Evolutionary conservation across 1,140 invertebrate species (phyloP).

Genomic region (Nylanderia fulva): DNA sequence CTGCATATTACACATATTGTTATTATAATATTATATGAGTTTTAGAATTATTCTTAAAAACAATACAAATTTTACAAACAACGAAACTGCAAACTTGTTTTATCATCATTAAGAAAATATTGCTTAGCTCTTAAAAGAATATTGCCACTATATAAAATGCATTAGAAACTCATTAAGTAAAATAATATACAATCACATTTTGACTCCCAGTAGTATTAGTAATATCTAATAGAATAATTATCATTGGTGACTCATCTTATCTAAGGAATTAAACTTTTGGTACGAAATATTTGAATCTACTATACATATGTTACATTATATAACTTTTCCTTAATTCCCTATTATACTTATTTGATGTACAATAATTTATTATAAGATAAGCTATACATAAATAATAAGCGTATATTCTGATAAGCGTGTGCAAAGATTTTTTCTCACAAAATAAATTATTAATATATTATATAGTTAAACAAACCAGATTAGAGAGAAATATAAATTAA

Average conservation of each 20-base stretch:
- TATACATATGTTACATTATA: neutral
- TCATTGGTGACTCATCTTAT: neutral
- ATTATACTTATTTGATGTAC: neutral
- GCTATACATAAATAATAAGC: constrained; percentile 5
- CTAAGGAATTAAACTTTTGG: neutral
- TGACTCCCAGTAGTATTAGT: neutral
- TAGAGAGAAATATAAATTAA: neutral
- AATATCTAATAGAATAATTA: constrained; percentile 5
- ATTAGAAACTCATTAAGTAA: constrained; percentile 34
- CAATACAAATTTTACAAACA: constrained; percentile 29
- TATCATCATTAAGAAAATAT: constrained; percentile 16
- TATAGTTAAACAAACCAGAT: neutral
- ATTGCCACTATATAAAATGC: neutral
- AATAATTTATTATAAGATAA: constrained; percentile 24
- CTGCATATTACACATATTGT: neutral
- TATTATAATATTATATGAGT: neutral
- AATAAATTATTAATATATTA: constrained; percentile 7
- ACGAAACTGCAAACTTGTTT: constrained; percentile 50
- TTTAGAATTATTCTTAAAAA: neutral
- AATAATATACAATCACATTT: constrained; percentile 1
- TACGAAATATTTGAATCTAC: neutral
- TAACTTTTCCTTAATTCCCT: constrained; percentile 11
- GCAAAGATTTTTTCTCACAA: neutral
- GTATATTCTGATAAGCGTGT: constrained; percentile 2
- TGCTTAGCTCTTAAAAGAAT: constrained; percentile 15